Evolutionary conservation across 2,797 vertebrate genomes (phyloP).

Genomic region (Rallus crepitans): DNA sequence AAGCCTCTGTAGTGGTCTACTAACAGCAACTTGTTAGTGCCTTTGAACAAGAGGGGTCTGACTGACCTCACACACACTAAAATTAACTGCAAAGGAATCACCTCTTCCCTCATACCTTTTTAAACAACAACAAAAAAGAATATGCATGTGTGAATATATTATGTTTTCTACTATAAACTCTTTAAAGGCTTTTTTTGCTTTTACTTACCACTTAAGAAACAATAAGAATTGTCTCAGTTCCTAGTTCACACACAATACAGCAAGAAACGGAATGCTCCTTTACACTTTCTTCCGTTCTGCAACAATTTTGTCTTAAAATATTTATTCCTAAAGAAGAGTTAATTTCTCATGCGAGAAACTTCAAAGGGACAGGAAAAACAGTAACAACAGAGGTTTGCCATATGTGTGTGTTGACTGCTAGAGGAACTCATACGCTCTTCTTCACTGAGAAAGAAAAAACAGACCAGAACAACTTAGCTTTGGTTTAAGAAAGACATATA

Average conservation of each 20-base stretch:
- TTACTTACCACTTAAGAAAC: neutral
- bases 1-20: neutral
- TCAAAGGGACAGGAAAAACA: neutral
- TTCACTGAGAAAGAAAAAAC: neutral
- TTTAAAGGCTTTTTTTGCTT: neutral
- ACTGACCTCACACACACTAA: neutral
- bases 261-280: neutral
- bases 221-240: rapidly evolving
- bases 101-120: neutral
- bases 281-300: neutral
- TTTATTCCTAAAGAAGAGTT: neutral
- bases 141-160: neutral
- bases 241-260: neutral
- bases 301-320: neutral
- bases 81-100: neutral
- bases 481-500: neutral
- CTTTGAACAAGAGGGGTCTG: neutral
- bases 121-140: neutral
- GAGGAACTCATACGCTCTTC: neutral
- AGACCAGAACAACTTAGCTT: neutral
- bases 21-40: neutral
- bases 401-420: neutral
- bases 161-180: neutral
- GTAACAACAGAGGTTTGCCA: neutral
- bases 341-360: neutral